Base-by-base conservation (phyloP, 2,888 invertebrate genomes). In the Spisula solida region DNA sequence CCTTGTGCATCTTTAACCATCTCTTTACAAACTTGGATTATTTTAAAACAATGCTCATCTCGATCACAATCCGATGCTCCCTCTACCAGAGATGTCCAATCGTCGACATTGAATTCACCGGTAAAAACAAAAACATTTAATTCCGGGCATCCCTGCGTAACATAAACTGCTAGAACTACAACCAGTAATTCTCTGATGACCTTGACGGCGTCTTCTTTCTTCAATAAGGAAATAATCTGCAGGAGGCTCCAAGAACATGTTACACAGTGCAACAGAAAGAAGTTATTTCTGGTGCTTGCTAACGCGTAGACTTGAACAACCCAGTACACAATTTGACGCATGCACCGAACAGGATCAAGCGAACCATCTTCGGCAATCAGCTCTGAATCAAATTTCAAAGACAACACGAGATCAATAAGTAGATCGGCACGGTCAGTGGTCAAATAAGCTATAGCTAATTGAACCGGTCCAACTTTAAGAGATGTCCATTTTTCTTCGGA, bases 201-300 rank as follows among this genome's bases (percentile, higher is more conserved):
- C n/a, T n/a, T n/a, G n/a, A n/a, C n/a, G n/a, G 41, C 41, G 75
- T 91, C 88, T 16, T 60, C 41, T 31, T 47, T 41, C 16, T 81
- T 81, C 12, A 93, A 47, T 25, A 91, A 14, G 1, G 90, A 87
- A 12, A 93, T 70, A 0, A 93, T 81, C 75, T 90, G 89, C 25
- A 70, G 25, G 4, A 93, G 47, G 0, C 87, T 78, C 91, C 91
- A 93, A 12, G 89, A 83, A 55, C 87, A 85, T 5, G 93, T 93
- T 12, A 93, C 90, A 47, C 93, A 90, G 56, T 93, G 93, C 14
- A 93, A 82, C 41, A 41, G 41, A 41, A 41, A 41, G 41, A 41
- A 41, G 41, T 41, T 41, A 41, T 41, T 41, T 41, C 79, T 82
- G 8, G 25, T 55, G 41, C 88, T 87, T 0, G 90, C 70, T 41